These are phyloP conservation scores for Euphonia xanthogaster DNA, from an alignment of 2,797 vertebrate genomes.

Conservation along the genomic window DNA sequence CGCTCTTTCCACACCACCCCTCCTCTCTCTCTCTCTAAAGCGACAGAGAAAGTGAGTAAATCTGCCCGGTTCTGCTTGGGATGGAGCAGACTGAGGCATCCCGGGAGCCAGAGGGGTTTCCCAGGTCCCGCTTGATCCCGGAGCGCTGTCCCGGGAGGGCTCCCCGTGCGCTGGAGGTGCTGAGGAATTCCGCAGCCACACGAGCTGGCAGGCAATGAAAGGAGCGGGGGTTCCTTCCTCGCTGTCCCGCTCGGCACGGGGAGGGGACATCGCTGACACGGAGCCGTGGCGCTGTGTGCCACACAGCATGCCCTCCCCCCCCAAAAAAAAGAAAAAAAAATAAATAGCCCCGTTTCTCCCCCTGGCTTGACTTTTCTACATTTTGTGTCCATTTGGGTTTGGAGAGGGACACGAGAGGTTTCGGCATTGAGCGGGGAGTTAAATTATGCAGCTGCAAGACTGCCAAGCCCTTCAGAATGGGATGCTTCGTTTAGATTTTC, in stretches of 20 bases:
- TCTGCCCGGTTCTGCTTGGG: neutral
- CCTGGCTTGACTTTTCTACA: conserved; percentile 70
- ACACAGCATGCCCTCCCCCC: conserved; percentile 40
- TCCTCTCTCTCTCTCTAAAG: neutral
- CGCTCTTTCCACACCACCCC: neutral
- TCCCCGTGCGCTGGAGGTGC: neutral
- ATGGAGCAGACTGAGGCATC: neutral
- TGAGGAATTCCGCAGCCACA: conserved; percentile 56
- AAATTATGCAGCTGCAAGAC: conserved; percentile 80
- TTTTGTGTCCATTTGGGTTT: conserved; percentile 70
- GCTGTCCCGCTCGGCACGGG: neutral
- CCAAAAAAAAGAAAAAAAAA: neutral
- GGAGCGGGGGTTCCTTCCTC: conserved; percentile 52
- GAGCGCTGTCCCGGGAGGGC: neutral
- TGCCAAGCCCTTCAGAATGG: conserved; percentile 76
- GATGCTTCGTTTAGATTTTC: conserved; percentile 80
- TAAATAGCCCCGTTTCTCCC: conserved; percentile 13
- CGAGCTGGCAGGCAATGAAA: conserved; percentile 68
- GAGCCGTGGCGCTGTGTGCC: neutral
- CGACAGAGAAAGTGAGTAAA: neutral
- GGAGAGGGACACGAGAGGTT: conserved; percentile 72
- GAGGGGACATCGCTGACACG: neutral
- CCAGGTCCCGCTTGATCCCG: accelerated
- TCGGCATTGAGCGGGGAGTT: conserved; percentile 57
- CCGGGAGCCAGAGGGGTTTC: neutral